Evolutionary conservation across 2,888 invertebrate genomes (phyloP).

Genomic region (Meloe dianella): DNA sequence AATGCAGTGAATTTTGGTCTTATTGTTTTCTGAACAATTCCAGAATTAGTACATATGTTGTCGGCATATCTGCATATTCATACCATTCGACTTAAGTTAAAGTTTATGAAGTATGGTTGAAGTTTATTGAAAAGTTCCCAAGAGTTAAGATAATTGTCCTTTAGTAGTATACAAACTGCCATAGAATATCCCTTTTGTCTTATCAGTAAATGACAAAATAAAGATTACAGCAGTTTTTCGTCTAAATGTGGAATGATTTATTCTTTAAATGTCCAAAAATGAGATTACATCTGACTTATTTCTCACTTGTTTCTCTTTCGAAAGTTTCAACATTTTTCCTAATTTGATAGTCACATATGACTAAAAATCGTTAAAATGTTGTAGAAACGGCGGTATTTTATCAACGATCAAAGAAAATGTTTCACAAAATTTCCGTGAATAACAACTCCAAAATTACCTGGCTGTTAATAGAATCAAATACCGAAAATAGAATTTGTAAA

Average conservation of each 20-base stretch:
- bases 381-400: too few species aligned
- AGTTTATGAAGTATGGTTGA: background rate
- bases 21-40: background rate
- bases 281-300: background rate
- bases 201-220: background rate
- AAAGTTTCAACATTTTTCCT: too few species aligned
- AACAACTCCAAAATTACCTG: too few species aligned
- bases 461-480: too few species aligned
- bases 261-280: background rate
- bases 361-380: too few species aligned
- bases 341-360: too few species aligned
- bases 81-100: background rate
- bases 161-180: background rate
- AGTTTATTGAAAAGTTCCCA: background rate
- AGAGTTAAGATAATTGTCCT: background rate
- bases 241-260: background rate
- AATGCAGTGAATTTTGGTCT: background rate
- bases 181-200: background rate
- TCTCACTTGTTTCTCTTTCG: too few species aligned
- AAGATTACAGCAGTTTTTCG: background rate
- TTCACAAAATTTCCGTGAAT: too few species aligned
- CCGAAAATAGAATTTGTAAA: too few species aligned
- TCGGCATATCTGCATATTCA: background rate
- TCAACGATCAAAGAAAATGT: too few species aligned
- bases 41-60: background rate